These are phyloP conservation scores for Pelmatolapia mariae DNA, from an alignment of 2,113 vertebrate species.

Conservation along the genomic window DNA sequence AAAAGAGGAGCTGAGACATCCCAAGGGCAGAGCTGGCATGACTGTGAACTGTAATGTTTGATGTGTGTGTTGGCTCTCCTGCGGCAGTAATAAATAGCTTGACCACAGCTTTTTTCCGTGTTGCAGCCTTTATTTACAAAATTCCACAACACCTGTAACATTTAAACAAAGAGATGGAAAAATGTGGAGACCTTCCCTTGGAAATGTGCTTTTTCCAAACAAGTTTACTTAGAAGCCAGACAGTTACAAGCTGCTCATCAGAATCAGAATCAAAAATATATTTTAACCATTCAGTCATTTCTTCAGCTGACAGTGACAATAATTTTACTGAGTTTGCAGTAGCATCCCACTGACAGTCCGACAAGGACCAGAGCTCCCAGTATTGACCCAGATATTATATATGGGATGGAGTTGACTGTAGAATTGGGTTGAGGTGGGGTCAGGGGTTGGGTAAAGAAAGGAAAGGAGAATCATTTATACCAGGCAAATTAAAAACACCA, in stretches of 20 bases:
- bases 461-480: neutral
- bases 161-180: neutral
- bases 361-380: fast-evolving
- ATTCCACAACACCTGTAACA: neutral
- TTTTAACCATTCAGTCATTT: neutral
- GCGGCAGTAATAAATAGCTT: neutral
- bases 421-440: neutral
- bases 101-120: neutral
- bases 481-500: neutral
- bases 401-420: neutral
- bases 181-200: neutral
- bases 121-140: neutral
- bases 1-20: neutral
- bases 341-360: neutral
- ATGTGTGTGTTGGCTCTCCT: neutral
- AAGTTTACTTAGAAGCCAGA: neutral
- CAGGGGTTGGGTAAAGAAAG: neutral
- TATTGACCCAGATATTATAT: fast-evolving
- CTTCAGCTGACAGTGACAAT: neutral
- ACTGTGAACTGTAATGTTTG: fast-evolving
- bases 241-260: neutral
- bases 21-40: neutral
- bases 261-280: neutral
- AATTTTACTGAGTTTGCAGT: neutral
- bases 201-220: neutral